Percentiles rank a stretch among this genome's conserved stretches.
Conservation (phyloP, 2,888 invertebrate genomes). For the Neocrepidodera transversa region DNA sequence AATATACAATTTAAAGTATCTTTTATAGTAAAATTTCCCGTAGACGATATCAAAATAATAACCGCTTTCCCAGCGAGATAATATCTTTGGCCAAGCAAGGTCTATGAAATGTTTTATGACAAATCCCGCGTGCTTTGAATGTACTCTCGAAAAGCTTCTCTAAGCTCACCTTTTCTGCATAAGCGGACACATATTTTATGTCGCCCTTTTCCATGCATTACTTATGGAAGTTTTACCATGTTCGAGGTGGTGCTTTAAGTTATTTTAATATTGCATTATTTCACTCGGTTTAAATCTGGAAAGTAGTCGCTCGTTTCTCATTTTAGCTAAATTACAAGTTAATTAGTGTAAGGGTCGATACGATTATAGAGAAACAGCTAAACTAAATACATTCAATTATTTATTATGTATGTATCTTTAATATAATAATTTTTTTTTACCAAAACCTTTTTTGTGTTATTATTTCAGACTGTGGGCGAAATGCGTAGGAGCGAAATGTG, state of each 20-base stretch:
- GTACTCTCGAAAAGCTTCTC: slow-evolving; percentile 35
- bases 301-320: slow-evolving; percentile 42
- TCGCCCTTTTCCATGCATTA: slow-evolving; percentile 49
- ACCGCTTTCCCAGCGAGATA: not conserved
- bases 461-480: too few relatives aligned
- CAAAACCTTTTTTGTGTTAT: too few relatives aligned
- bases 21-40: too few relatives aligned
- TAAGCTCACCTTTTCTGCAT: slow-evolving; percentile 49
- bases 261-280: slow-evolving; percentile 59
- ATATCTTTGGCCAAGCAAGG: slow-evolving; percentile 14
- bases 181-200: slow-evolving; percentile 52
- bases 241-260: slow-evolving; percentile 53
- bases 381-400: too few relatives aligned
- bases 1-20: too few relatives aligned
- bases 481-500: too few relatives aligned
- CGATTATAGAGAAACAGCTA: too few relatives aligned
- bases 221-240: slow-evolving; percentile 45
- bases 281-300: slow-evolving; percentile 56
- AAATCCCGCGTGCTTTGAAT: slow-evolving; percentile 49
- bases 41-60: not conserved
- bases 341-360: slow-evolving; percentile 11
- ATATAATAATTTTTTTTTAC: too few relatives aligned
- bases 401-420: too few relatives aligned
- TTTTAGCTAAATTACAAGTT: slow-evolving; percentile 6
- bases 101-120: slow-evolving; percentile 44